Conservation (phyloP, 2,797 vertebrate species). For the Eptatretus atami region DNA sequence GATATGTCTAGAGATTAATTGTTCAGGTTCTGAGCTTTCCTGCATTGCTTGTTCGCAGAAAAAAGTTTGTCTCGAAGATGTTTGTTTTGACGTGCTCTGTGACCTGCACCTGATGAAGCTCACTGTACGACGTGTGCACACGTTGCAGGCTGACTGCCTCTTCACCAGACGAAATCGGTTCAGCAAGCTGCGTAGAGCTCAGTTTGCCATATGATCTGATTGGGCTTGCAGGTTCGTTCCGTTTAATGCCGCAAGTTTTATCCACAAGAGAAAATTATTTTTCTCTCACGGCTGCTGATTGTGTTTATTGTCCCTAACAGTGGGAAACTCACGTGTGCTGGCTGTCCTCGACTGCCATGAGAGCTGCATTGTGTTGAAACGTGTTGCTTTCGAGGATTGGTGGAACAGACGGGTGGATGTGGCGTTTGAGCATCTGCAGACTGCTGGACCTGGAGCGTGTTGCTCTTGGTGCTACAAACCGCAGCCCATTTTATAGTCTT, state of each 20-base stretch:
- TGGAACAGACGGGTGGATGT: too few species aligned
- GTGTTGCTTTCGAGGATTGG: slow-evolving; percentile 27
- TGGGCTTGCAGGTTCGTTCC: slow-evolving; percentile 49
- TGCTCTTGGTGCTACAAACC: slow-evolving; percentile 75
- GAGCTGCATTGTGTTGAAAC: slow-evolving; percentile 56
- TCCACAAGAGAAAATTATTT: neutral
- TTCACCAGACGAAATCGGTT: slow-evolving; percentile 70
- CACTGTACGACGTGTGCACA: neutral
- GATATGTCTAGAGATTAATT: too few species aligned
- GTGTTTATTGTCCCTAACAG: slow-evolving; percentile 15
- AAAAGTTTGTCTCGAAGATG: too few species aligned
- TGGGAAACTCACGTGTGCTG: slow-evolving; percentile 66
- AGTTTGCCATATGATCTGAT: slow-evolving; percentile 76
- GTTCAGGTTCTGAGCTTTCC: too few species aligned
- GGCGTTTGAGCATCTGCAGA: slow-evolving; percentile 40
- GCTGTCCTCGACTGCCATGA: slow-evolving; percentile 64
- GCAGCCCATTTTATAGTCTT: slow-evolving; percentile 84
- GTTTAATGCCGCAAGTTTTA: neutral
- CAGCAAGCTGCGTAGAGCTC: slow-evolving; percentile 68
- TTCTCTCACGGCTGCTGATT: neutral
- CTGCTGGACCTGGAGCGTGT: slow-evolving; percentile 55
- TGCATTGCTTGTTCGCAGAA: too few species aligned
- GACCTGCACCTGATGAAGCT: too few species aligned
- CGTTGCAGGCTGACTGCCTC: slow-evolving; percentile 57
- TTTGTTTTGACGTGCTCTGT: too few species aligned